A percentile compares a stretch with the other conserved stretches of the same genome.
Evolutionary conservation across 2,113 vertebrate species (phyloP).

Genomic region (Phrynosoma blainvillii): DNA sequence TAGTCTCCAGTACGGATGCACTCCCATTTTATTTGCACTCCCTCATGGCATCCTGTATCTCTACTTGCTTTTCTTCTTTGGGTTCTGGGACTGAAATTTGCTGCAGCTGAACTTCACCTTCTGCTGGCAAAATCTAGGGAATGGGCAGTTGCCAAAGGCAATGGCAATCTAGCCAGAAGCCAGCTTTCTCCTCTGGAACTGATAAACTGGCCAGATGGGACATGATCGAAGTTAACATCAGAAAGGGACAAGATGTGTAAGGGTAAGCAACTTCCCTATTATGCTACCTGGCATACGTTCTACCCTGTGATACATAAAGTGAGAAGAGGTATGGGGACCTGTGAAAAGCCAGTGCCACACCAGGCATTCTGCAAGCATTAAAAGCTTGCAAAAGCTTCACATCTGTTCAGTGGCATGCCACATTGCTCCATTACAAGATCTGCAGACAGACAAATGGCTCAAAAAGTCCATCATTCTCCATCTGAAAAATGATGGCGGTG

Average conservation of each 20-base stretch:
- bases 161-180: neutral
- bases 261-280: too few species aligned
- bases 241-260: neutral
- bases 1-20: neutral
- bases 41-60: neutral
- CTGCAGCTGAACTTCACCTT: neutral
- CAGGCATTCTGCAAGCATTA: neutral
- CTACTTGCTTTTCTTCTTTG: too few species aligned
- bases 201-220: neutral
- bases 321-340: neutral
- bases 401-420: neutral
- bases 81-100: neutral
- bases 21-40: neutral
- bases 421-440: neutral
- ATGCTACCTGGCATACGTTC: too few species aligned
- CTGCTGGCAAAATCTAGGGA: neutral
- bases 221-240: neutral
- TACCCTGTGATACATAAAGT: neutral
- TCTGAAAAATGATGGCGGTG: neutral
- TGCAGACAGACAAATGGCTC: neutral
- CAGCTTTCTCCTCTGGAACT: neutral
- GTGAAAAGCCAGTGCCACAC: neutral
- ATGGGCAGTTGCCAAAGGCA: neutral
- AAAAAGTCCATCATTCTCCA: rapidly evolving
- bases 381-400: neutral